Base-by-base conservation (phyloP, 2,113 vertebrate species). In the Hypanus sabinus region DNA sequence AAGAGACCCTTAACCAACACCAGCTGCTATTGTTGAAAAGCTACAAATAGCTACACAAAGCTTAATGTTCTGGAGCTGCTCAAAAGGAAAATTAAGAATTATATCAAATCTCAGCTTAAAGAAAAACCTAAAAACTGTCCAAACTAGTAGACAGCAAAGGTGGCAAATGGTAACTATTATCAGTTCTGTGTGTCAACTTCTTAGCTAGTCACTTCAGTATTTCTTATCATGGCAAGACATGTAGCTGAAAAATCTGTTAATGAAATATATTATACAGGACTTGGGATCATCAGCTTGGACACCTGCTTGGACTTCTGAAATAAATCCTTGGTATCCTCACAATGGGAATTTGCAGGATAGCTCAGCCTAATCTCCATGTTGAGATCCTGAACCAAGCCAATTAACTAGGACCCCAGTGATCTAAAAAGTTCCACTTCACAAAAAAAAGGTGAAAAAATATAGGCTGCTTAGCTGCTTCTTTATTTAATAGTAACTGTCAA, bases 1-100 rank as follows among this genome's bases (percentile, higher is more conserved):
- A 75, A 93, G 38, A 93, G 68, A 55, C 91, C 16, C 24, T 75
- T 93, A 93, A 93, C 91, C 22, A 93, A 38, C 70, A 93, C 68
- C 91, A 73, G 91, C 68, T 93, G 91, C 68, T 24, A 73, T 24
- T 36, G 9, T 20, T 93, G 36, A 38, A 93, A 73, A 75, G 9
- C 24, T 22, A 93, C 11, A 93, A 93, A 73, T 75, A 75, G 10
- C 33, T 93, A 55, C 18, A 14, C n/a, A 62, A 33, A 93, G 38
- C 91, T 73, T 38, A 93, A 73, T 71, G 33, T 38, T 36, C 24
- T 38, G 22, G 20, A 71, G 71, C 33, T 73, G 22, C 65, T 73
- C 90, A 71, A 38, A 20, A 27, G 68, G 62, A 46, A 93, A 27
- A 38, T 70, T 73, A 24, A 11, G 65, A 46, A 65, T 36, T 12